Percentiles rank a stretch among this genome's conserved stretches.
phyloP scores from a whole-genome alignment of 2,797 vertebrate species.

The Sylvilagus floridanus region DNA sequence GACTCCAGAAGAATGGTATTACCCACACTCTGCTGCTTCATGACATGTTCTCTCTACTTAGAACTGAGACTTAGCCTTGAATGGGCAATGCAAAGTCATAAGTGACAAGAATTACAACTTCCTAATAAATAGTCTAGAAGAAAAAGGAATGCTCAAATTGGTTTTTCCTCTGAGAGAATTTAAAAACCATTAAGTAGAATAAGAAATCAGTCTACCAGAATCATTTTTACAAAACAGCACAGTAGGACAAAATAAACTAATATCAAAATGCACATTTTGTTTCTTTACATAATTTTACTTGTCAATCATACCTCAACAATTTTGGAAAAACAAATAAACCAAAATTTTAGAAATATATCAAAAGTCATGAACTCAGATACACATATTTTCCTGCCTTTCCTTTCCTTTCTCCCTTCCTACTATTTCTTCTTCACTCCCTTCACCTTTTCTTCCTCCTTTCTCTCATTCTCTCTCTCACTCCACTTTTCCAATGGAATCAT shows the following conservation, averaged over 20 bases:
- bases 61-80: not conserved
- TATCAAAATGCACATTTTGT: not conserved
- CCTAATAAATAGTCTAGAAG: not conserved
- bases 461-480: not conserved
- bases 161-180: not conserved
- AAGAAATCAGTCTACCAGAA: not conserved
- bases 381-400: not conserved
- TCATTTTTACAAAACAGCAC: not conserved
- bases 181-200: not conserved
- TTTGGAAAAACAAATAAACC: not conserved
- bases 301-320: too few species aligned
- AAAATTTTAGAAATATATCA: not conserved
- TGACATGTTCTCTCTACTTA: not conserved
- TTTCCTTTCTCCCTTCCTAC: not conserved
- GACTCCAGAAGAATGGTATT: not conserved
- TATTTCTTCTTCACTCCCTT: not conserved
- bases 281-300: not conserved
- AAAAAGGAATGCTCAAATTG: not conserved
- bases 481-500: not conserved
- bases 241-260: not conserved
- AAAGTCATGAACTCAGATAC: not conserved
- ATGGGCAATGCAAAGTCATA: not conserved
- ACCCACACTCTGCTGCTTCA: not conserved
- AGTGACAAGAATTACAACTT: not conserved
- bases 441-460: accelerated